Evolutionary conservation across 2,797 vertebrate species (phyloP).

Genomic region (Cryptoblepharus egeriae): DNA sequence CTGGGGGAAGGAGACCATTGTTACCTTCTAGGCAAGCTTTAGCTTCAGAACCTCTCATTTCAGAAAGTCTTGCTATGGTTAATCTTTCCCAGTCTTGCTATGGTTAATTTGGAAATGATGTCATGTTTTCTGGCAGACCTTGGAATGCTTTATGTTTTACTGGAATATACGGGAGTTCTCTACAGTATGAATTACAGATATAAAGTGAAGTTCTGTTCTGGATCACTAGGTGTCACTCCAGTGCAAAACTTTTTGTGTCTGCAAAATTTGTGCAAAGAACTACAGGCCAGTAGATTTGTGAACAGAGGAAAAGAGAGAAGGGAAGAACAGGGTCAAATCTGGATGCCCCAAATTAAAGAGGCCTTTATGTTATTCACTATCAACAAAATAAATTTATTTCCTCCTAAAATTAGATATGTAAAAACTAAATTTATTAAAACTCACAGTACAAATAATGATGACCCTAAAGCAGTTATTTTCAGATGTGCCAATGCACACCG

Average conservation of each 20-base stretch:
- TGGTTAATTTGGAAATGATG: background rate
- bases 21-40: background rate
- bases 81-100: background rate
- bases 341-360: background rate
- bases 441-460: background rate
- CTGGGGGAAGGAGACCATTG: too few relatives aligned
- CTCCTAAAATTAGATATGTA: background rate
- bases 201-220: background rate
- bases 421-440: background rate
- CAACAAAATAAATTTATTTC: background rate
- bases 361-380: background rate
- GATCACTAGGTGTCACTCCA: constrained; percentile 22
- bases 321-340: background rate
- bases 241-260: background rate
- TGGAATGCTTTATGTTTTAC: background rate
- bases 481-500: too few relatives aligned
- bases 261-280: background rate
- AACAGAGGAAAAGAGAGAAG: background rate
- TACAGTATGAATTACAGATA: background rate
- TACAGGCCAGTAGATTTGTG: background rate
- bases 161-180: background rate
- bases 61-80: background rate
- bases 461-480: too few relatives aligned
- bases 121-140: background rate
- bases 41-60: background rate